Evolutionary conservation across 2,113 vertebrate species (phyloP).

Genomic region (Epinephelus moara): DNA sequence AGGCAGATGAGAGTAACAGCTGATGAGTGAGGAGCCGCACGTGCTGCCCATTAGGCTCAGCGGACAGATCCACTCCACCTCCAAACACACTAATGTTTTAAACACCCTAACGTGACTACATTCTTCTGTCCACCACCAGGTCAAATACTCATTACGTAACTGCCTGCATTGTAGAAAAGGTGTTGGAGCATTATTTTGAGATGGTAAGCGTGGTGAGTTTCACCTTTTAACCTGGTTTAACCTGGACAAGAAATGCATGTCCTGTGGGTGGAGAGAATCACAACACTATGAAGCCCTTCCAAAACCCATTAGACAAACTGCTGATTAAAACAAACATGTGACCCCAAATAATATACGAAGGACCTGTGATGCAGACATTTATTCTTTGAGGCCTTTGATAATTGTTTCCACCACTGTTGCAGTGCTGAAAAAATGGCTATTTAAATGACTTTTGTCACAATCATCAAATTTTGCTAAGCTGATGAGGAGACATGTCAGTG

Average conservation of each 20-base stretch:
- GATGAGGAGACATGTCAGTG: not conserved
- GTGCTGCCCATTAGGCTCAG: constrained; percentile 65
- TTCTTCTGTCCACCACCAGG: constrained; percentile 14
- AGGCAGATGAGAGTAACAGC: constrained; percentile 65
- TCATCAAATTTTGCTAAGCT: not conserved
- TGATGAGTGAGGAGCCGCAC: constrained; percentile 68
- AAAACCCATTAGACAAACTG: not conserved
- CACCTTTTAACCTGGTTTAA: not conserved
- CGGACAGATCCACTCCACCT: constrained; percentile 36
- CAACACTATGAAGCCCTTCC: not conserved
- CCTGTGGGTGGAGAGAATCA: not conserved
- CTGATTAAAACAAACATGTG: not conserved
- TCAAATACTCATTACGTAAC: constrained; percentile 36
- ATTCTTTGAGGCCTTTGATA: not conserved
- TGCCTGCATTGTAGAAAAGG: not conserved
- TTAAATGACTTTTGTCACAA: not conserved
- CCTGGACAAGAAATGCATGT: not conserved
- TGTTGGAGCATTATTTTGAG: not conserved
- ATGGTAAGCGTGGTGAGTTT: not conserved
- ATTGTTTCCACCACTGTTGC: no score
- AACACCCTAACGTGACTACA: constrained; percentile 35
- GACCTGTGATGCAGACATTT: not conserved
- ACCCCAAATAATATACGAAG: not conserved
- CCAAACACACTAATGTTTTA: constrained; percentile 51
- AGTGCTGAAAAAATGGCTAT: not conserved